These are phyloP conservation scores for Arbacia lixula DNA, from an alignment of 53 echinoderm and acorn worm genomes.

Conservation along the genomic window DNA sequence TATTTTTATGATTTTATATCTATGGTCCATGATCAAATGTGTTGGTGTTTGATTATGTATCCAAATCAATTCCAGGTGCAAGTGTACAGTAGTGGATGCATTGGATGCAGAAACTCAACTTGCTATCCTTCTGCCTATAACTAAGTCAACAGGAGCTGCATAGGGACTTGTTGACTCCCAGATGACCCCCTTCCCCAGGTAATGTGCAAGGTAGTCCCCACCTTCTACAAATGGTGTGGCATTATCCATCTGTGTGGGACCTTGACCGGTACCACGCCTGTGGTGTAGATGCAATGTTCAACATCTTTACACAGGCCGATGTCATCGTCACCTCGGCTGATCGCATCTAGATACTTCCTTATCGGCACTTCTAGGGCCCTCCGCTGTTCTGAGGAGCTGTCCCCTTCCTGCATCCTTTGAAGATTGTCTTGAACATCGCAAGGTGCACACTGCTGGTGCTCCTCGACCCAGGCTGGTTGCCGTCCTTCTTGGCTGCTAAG, in stretches of 20 bases:
- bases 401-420: constrained; percentile 30
- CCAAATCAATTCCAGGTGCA: too few species aligned
- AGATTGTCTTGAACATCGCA: constrained; percentile 4
- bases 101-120: constrained; percentile 49
- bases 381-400: constrained; percentile 9
- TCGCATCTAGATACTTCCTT: constrained; percentile 45
- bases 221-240: constrained; percentile 59
- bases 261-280: constrained; percentile 43
- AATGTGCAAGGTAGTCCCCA: constrained; percentile 37
- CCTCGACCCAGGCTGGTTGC: not conserved
- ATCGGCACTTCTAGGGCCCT: constrained; percentile 29
- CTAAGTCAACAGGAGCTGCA: constrained; percentile 66
- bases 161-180: constrained; percentile 64
- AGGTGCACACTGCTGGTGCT: constrained; percentile 13
- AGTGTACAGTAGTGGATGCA: too few species aligned
- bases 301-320: constrained; percentile 53
- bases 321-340: constrained; percentile 55
- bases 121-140: constrained; percentile 68
- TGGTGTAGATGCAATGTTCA: constrained; percentile 38
- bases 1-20: too few species aligned
- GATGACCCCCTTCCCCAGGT: constrained; percentile 37
- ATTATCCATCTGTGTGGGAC: constrained; percentile 58
- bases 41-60: too few species aligned
- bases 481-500: not conserved
- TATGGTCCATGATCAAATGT: too few species aligned